phyloP scores from a whole-genome alignment of 2,888 invertebrate genomes.

The Aricia artaxerxes region DNA sequence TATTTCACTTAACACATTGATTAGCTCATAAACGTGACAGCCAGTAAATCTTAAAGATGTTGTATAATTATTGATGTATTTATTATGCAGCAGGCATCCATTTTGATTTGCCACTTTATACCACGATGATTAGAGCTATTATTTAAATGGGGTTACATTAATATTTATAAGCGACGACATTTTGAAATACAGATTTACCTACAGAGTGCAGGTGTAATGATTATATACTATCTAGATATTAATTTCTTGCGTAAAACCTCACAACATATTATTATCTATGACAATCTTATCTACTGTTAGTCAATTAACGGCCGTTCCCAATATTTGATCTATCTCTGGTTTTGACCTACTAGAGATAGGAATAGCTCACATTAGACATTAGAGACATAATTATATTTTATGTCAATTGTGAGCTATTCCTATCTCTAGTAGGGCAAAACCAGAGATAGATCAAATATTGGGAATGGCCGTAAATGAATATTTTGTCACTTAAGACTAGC shows the following conservation, averaged over 20 bases:
- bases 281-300: background rate
- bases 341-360: too few species aligned
- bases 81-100: slow-evolving; percentile 16
- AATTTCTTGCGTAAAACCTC: background rate
- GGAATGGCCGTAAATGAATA: too few species aligned
- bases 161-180: slow-evolving; percentile 22
- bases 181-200: background rate
- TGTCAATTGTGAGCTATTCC: too few species aligned
- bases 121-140: slow-evolving; percentile 11
- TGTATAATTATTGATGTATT: slow-evolving; percentile 27
- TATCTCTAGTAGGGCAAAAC: too few species aligned
- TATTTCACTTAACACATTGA: slow-evolving; percentile 16
- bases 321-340: too few species aligned
- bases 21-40: slow-evolving; percentile 18
- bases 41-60: background rate
- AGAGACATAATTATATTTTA: too few species aligned
- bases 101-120: slow-evolving; percentile 28
- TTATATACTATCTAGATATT: background rate
- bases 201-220: slow-evolving; percentile 19
- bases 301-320: too few species aligned
- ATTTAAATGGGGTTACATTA: slow-evolving; percentile 17
- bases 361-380: too few species aligned
- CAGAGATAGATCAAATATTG: too few species aligned
- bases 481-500: too few species aligned
- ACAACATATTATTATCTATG: background rate